A percentile compares a stretch with the other conserved stretches of the same genome.
Evolutionary conservation across 2,113 vertebrate species (phyloP).

Genomic region (Sebastes fasciatus): DNA sequence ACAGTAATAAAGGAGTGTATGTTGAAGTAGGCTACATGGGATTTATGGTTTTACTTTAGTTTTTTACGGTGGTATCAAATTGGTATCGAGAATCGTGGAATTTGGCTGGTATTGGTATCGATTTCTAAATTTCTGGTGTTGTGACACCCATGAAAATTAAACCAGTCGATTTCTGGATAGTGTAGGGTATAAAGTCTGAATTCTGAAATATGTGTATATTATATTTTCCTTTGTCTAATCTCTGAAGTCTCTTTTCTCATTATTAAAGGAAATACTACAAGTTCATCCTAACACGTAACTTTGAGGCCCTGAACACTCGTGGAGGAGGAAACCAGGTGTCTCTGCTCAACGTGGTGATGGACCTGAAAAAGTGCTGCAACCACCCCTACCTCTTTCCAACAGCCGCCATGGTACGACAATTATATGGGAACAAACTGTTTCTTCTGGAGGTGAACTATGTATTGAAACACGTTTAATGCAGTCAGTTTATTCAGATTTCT

Average conservation of each 20-base stretch:
- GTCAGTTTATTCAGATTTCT: background rate
- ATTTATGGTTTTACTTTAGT: too few species aligned
- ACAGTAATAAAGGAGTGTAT: too few species aligned
- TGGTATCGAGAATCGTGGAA: too few species aligned
- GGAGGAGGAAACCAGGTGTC: slow-evolving; percentile 98
- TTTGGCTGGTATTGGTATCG: too few species aligned
- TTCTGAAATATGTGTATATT: background rate
- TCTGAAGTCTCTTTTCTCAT: background rate
- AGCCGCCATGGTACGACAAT: slow-evolving; percentile 89
- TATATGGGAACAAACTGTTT: background rate
- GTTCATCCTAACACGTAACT: slow-evolving; percentile 97
- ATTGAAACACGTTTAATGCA: background rate
- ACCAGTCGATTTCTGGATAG: background rate
- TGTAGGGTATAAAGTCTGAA: background rate
- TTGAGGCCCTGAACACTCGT: slow-evolving; percentile 95
- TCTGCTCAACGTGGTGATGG: slow-evolving; percentile 97
- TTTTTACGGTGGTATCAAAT: too few species aligned
- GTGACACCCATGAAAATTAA: background rate
- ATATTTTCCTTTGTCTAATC: background rate
- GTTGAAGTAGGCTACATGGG: too few species aligned
- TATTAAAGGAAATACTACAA: slow-evolving; percentile 95
- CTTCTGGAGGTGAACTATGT: background rate
- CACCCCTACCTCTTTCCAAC: slow-evolving; percentile 98
- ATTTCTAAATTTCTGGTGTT: too few species aligned
- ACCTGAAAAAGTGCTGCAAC: slow-evolving; percentile 99